Evolutionary conservation across 2,888 invertebrate species (phyloP), one percentile per base, ranked within the genome.

Genomic region (Epistrophe grossulariae): DNA sequence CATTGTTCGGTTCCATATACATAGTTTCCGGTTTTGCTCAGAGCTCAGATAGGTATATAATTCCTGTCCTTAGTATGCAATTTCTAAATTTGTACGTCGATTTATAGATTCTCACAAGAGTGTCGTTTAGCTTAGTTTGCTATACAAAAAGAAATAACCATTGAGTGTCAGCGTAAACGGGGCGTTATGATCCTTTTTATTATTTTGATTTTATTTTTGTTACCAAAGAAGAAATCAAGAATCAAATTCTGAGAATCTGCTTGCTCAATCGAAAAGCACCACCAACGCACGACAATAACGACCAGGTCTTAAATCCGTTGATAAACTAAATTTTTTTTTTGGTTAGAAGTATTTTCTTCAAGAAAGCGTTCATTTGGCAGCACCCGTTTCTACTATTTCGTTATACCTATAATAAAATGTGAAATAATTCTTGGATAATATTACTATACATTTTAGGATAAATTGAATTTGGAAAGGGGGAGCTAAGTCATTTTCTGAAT

Each of bases 101-200:
- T n/a, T n/a, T 9, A n/a, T 15, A 55, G 28, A 31, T n/a, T 55
- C 15, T 28, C 28, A 28, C 15, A 55, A 55, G 28, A 28, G 55
- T 15, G 15, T n/a, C 8, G 28, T n/a, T 55, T 8, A 55, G 28
- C 55, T 28, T 24, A 15, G 52, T 52, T 52, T 52, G 24, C 24
- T 52, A 31, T 35, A 55, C 8, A 55, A 28, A 55, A 28, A 11
- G 55, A 55, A n/a, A 55, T 55, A 55, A 55, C 28, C 15, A 55
- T 55, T 31, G 28, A 55, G 55, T 55, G 28, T 55, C 15, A 28
- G 28, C 31, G n/a, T n/a, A 28, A 28, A 55, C n/a, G 7, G 28
- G 15, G 55, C 55, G 28, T 55, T 55, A 55, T 55, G 28, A 55
- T 55, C 9, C 55, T 28, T 15, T 52, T 35, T 35, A 35, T 35